Evolutionary conservation across 92 coral and sea anemone species (phyloP).

Genomic region (Isaurus tuberculatus): DNA sequence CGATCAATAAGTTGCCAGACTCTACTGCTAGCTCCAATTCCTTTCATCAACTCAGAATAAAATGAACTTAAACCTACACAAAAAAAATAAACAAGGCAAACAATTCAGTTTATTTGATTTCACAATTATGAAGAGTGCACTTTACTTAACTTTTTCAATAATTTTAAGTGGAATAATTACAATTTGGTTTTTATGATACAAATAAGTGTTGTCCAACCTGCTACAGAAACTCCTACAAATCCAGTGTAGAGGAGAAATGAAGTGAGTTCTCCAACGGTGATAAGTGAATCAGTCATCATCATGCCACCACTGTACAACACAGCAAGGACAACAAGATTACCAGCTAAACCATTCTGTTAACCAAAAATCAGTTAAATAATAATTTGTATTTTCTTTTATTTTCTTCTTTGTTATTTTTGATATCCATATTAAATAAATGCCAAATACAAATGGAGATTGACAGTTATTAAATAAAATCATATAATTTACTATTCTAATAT

Average conservation of each 20-base stretch:
- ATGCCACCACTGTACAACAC: slow-evolving; percentile 95
- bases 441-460: too few relatives aligned
- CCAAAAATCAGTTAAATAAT: neutral
- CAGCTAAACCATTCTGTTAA: slow-evolving; percentile 91
- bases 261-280: slow-evolving; percentile 95
- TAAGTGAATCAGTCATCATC: slow-evolving; percentile 95
- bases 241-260: slow-evolving; percentile 98
- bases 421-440: too few relatives aligned
- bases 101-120: too few relatives aligned
- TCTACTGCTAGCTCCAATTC: slow-evolving; percentile 92
- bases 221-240: slow-evolving; percentile 96
- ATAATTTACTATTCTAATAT: too few relatives aligned
- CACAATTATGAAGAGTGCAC: too few relatives aligned
- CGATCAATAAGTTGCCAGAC: slow-evolving; percentile 94
- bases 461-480: too few relatives aligned
- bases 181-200: too few relatives aligned
- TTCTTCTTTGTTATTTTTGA: too few relatives aligned
- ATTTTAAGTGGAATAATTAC: too few relatives aligned
- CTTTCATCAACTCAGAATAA: slow-evolving; percentile 97
- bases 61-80: slow-evolving; percentile 90
- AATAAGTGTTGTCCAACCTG: slow-evolving; percentile 68
- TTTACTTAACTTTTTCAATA: too few relatives aligned
- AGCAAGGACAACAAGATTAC: slow-evolving; percentile 82
- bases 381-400: neutral
- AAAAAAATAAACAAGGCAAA: neutral